phyloP scores from a whole-genome alignment of 2,113 vertebrate species.

The Peromyscus maniculatus region DNA sequence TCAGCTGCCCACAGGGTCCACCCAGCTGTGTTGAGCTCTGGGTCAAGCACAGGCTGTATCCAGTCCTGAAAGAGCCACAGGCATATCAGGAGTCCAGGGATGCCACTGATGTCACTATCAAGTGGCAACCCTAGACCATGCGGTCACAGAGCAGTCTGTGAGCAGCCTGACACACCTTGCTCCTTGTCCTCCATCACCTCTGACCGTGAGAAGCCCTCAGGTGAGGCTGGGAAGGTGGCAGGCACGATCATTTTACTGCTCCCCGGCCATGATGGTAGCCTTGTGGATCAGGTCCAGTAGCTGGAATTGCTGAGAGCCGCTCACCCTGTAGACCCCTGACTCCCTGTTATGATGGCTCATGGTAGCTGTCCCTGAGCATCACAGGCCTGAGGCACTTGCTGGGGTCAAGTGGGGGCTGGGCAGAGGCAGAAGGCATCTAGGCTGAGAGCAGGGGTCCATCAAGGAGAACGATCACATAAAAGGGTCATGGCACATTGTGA shows the following conservation, averaged over 20 bases:
- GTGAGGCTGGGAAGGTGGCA: not conserved
- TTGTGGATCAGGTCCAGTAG: not conserved
- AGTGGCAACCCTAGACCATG: rapidly evolving
- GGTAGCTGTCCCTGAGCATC: not conserved
- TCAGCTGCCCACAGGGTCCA: rapidly evolving
- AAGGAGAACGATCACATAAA: not conserved
- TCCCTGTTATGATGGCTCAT: not conserved
- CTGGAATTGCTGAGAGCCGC: not conserved
- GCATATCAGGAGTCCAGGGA: not conserved
- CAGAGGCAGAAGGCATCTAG: rapidly evolving
- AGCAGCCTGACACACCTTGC: no score
- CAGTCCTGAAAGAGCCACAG: not conserved
- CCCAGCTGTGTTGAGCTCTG: rapidly evolving
- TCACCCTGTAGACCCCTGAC: not conserved
- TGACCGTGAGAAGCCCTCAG: not conserved
- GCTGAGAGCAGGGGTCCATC: not conserved
- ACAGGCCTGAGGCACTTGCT: rapidly evolving
- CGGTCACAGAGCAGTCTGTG: no score
- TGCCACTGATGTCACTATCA: not conserved
- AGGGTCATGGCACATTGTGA: rapidly evolving
- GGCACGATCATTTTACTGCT: not conserved
- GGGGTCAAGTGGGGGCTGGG: not conserved
- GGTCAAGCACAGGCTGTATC: rapidly evolving
- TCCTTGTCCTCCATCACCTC: not conserved
- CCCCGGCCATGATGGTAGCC: not conserved